Evolutionary conservation across 2,888 invertebrate genomes (phyloP), one percentile per base, ranked within the genome.

Genomic region (Tupiocoris notatus): DNA sequence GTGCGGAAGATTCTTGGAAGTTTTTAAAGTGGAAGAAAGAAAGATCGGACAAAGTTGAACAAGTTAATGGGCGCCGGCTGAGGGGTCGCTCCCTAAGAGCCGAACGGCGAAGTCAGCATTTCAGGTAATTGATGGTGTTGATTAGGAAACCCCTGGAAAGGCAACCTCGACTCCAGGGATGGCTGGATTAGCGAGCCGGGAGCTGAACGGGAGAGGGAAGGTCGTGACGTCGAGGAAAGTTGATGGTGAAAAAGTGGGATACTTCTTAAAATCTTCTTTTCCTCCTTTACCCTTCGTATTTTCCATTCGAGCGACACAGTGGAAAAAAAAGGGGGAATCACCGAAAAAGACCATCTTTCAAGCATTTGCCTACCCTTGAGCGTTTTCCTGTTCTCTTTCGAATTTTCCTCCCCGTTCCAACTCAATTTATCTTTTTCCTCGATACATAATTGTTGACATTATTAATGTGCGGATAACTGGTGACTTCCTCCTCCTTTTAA

Each of bases 41-140:
- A 73, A 73, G 62, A 73, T 63, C 58, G 62, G 20, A 62, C 22
- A 61, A 73, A 73, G 73, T 73, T 73, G 73, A 73, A 73, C 39
- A 73, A 62, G 73, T 73, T 73, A 73, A 73, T 73, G 62, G 62
- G 54, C 56, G 20, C 2, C n/a, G 54, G 21, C 9, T 21, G 54
- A 63, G 18, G 22, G 59, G 25, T 17, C 18, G 61, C 12, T n/a
- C 21, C 7, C 22, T 9, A 22, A 21, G 24, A 18, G 24, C 57
- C n/a, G 23, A 63, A 63, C 39, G 39, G 39, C 39, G 21, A 23
- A 63, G 73, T 62, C 20, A 62, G 63, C 63, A 25, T 73, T 73
- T 63, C 73, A 73, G 73, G 73, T 73, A 73, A 73, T 62, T 73
- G 73, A 73, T 73, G 73, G 63, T 73, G 73, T 73, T 73, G 73